Base-by-base conservation (phyloP, 2,888 invertebrate species). In the Ochropleura plecta region DNA sequence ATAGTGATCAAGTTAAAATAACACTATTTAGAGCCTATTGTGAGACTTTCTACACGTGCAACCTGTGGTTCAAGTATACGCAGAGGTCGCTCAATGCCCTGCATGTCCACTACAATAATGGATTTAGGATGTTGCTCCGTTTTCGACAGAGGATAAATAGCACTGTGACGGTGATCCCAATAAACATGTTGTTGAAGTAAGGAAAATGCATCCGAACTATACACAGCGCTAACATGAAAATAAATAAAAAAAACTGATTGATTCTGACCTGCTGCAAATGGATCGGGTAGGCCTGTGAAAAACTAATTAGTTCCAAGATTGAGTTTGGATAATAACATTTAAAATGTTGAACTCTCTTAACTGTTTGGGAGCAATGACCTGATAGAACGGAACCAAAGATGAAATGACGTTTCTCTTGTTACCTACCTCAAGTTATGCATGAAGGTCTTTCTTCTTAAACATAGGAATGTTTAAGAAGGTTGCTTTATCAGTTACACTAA, bases 221-320 rank as follows among this genome's bases (percentile, higher is more conserved):
- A 7, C 1, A 65, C 30, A 42, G 40, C 9, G 0, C 4, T 64
- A 8, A 0, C 20, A 16, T 62, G 14, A 51, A 14, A 48, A 14
- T 18, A 3, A 12, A 9, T 40, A 12, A 30, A 18, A 16, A 20
- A 30, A 30, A 2, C 30, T 30, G 30, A 3, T 65, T 84, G 72
- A 80, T 72, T 16, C 66, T 63, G 74, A 59, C 74, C 71, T 82
- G 73, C 73, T 82, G 42, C 71, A 69, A 66, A 78, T 65, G 57
- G 78, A 75, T 75, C 62, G 53, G 18, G 60, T 78, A 75, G 78
- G 67, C 71, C 64, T 53, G 66, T 20, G 67, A 81, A 81, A 83
- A 82, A 84, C 82, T 70, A 82, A 81, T 83, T 83, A 78, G 64
- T 69, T 64, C 18, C 20, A 40, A 84, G 82, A 85, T 85, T 69